A percentile compares a stretch with the other conserved stretches of the same genome.
phyloP scores from a whole-genome alignment of 2,888 invertebrate genomes.

The Serrognathus titanus region DNA sequence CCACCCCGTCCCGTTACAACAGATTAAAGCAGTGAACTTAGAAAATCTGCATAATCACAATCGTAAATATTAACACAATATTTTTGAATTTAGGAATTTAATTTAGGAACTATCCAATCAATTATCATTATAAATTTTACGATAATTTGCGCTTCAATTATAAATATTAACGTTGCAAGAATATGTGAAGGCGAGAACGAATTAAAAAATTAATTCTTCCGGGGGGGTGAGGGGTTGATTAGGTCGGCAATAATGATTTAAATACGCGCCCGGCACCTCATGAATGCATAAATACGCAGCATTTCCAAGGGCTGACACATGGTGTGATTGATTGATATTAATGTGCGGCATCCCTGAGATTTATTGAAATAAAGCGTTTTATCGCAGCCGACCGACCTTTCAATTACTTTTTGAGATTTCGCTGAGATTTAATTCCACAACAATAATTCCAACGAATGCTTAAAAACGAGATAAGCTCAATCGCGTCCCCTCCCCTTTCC shows the following conservation, averaged over 20 bases:
- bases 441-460: neutral
- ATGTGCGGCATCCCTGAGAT: conserved; percentile 18
- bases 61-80: too few species aligned
- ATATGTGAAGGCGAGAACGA: too few species aligned
- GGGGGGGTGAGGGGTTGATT: neutral
- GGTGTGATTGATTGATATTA: conserved; percentile 23
- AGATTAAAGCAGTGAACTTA: too few species aligned
- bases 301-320: conserved; percentile 17
- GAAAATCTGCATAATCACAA: too few species aligned
- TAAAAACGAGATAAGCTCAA: neutral
- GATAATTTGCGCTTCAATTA: too few species aligned
- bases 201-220: neutral
- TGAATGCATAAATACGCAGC: conserved; percentile 17
- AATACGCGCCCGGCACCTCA: conserved; percentile 6
- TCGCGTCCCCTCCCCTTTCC: too few species aligned
- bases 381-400: conserved; percentile 11
- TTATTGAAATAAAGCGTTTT: conserved; percentile 25
- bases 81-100: too few species aligned
- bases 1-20: too few species aligned
- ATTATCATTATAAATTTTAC: too few species aligned
- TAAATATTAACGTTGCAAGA: too few species aligned
- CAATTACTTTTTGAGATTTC: conserved; percentile 6
- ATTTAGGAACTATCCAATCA: too few species aligned
- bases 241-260: neutral
- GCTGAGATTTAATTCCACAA: too few species aligned